phyloP scores from a whole-genome alignment of 2,797 vertebrate species.

The Clarias laeviceps region DNA sequence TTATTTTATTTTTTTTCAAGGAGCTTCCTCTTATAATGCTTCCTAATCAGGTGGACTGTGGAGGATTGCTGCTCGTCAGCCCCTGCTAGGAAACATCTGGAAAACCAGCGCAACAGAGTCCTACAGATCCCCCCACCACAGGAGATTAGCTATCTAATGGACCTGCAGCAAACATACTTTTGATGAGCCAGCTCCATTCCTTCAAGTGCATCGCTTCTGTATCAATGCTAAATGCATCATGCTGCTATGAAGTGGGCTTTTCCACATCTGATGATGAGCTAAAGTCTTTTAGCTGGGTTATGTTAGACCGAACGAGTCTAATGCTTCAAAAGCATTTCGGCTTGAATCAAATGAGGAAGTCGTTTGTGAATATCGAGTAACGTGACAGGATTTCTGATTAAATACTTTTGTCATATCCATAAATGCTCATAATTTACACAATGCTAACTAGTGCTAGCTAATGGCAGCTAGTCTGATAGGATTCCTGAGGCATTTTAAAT shows the following conservation, averaged over 20 bases:
- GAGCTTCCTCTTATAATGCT: constrained; percentile 19
- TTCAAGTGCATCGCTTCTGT: constrained; percentile 23
- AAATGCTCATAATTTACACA: neutral
- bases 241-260: constrained; percentile 6
- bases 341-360: constrained; percentile 6
- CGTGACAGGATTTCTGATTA: neutral
- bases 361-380: neutral
- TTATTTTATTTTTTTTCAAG: neutral
- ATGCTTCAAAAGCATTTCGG: neutral
- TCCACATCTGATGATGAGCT: constrained; percentile 14
- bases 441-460: neutral
- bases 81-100: constrained; percentile 56
- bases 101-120: constrained; percentile 19
- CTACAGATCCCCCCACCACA: constrained; percentile 25
- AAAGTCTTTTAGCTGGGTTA: constrained; percentile 12
- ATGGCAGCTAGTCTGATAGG: neutral
- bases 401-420: neutral
- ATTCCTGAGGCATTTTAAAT: neutral
- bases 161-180: constrained; percentile 44
- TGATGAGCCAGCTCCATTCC: constrained; percentile 17
- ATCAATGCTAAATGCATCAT: constrained; percentile 39
- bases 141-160: constrained; percentile 61
- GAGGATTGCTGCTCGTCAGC: constrained; percentile 5
- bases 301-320: neutral
- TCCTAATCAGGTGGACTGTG: constrained; percentile 30